Base-by-base conservation (phyloP, 2,888 invertebrate species). In the Sarcophaga carnaria region DNA sequence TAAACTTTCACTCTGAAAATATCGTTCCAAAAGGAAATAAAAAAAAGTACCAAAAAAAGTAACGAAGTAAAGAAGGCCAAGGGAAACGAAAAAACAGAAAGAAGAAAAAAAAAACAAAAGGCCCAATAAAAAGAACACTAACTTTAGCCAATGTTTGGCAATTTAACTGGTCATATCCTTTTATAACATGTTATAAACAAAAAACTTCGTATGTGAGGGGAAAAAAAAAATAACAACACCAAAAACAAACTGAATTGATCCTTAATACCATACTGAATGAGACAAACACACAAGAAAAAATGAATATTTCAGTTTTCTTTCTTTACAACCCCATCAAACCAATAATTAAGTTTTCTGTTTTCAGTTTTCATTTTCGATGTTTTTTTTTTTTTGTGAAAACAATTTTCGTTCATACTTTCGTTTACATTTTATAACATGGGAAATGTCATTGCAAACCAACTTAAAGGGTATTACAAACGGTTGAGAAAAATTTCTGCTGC, bases 161-260 rank as follows among this genome's bases (percentile, higher is more conserved):
- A 78, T 86, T 80, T 86, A 87, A 84, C 81, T 87, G 78, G 81
- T 71, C 80, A 81, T 87, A 75, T 83, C 70, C 54, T 78, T 81
- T 80, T 84, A 78, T 81, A 80, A 70, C 78, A 81, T 66, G 83
- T 66, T 70, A 81, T 78, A 82, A 84, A 87, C 67, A 81, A 83
- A 79, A 79, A 86, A 80, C 64, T 25, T 86, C 60, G 69, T 49
- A 70, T 79, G 71, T 54, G 27, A 37, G 22, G 27, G 49, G 5
- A 66, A 72, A 37, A 74, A 69, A 66, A 62, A 14, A 62, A 25
- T 14, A 20, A 45, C 37, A 22, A n/a, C 17, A 81, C 47, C 49
- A 20, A 47, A 17, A 69, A 75, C 59, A 70, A 81, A 82, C 70
- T 22, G 22, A 77, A 79, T 79, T 75, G 79, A 83, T 75, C 74